phyloP scores from a whole-genome alignment of 37 sponge, comb jelly and placozoan genomes.

The Axinella damicornis region DNA sequence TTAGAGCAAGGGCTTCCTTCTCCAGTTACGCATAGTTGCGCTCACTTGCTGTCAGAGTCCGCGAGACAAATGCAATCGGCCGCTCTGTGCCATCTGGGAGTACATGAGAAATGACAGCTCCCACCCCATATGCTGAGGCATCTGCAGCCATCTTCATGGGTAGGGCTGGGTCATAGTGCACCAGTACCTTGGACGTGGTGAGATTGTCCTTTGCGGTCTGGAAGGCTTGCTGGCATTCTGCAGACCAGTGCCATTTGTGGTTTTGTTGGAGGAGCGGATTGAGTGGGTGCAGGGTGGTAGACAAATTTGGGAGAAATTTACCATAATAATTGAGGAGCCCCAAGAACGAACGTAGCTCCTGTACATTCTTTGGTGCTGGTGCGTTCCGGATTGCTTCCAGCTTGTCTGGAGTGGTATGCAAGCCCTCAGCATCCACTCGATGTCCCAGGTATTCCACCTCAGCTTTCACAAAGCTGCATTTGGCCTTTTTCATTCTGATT shows the following conservation, averaged over 20 bases:
- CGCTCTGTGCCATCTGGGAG: constrained; percentile 41
- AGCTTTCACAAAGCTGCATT: constrained; percentile 21
- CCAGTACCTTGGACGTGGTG: constrained; percentile 11
- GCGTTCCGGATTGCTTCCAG: constrained; percentile 36
- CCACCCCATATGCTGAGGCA: constrained; percentile 56
- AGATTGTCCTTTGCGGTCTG: constrained; percentile 2
- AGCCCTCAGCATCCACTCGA: constrained; percentile 23
- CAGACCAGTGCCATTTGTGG: constrained; percentile 24
- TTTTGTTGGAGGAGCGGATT: constrained; percentile 2
- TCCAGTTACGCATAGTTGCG: too few species aligned
- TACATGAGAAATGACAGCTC: constrained; percentile 51
- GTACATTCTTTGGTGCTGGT: constrained; percentile 37
- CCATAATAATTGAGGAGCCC: constrained; percentile 47
- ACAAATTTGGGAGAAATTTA: constrained; percentile 47
- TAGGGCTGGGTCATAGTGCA: constrained; percentile 42
- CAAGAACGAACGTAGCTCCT: constrained; percentile 35
- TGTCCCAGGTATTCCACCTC: constrained; percentile 48
- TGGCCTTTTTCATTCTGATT: background rate
- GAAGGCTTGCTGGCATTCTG: constrained; percentile 8
- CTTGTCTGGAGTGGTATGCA: constrained; percentile 16
- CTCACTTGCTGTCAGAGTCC: constrained; percentile 2
- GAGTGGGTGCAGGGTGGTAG: constrained; percentile 25
- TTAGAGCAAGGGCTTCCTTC: background rate
- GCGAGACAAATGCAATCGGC: constrained; percentile 42
- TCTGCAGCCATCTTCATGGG: constrained; percentile 23